phyloP scores from a whole-genome alignment of 1,140 invertebrate genomes.

The Drosophila ohnishii region DNA sequence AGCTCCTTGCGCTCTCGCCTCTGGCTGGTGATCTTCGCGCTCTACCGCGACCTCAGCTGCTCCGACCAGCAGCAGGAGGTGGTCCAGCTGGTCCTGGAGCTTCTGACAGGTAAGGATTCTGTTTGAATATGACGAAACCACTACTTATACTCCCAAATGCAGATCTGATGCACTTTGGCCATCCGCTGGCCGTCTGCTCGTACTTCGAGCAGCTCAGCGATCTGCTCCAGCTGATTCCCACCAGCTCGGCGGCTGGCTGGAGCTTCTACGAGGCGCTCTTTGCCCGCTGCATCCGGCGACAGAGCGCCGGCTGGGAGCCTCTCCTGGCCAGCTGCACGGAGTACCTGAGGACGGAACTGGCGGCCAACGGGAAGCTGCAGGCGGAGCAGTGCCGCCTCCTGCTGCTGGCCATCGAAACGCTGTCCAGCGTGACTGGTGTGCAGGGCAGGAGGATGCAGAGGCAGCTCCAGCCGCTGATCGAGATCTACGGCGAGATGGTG shows the following conservation, averaged over 20 bases:
- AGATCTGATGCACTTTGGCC: constrained; percentile 69
- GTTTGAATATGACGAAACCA: neutral
- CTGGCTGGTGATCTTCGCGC: constrained; percentile 51
- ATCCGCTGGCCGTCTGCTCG: constrained; percentile 51
- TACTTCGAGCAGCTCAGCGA: constrained; percentile 35
- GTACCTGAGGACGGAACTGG: constrained; percentile 30
- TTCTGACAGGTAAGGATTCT: constrained; percentile 39
- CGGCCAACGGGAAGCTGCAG: constrained; percentile 4
- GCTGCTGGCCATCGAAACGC: constrained; percentile 66
- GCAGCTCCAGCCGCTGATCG: constrained; percentile 58
- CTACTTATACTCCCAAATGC: neutral
- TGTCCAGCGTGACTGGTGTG: constrained; percentile 43
- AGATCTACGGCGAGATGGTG: constrained; percentile 65
- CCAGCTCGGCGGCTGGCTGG: constrained; percentile 23
- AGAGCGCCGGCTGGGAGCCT: constrained; percentile 35
- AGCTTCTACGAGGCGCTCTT: constrained; percentile 63
- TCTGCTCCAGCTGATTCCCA: constrained; percentile 41
- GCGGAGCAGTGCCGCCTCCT: constrained; percentile 50
- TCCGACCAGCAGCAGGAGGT: constrained; percentile 10
- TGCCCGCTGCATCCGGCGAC: constrained; percentile 53
- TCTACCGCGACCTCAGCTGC: constrained; percentile 40
- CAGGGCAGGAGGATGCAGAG: constrained; percentile 57
- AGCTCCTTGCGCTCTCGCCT: constrained; percentile 44
- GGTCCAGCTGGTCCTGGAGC: constrained; percentile 35
- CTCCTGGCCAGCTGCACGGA: constrained; percentile 51